A percentile compares a stretch with the other conserved stretches of the same genome.
phyloP scores from a whole-genome alignment of 2,797 vertebrate genomes.

The Nyctalus aviator region DNA sequence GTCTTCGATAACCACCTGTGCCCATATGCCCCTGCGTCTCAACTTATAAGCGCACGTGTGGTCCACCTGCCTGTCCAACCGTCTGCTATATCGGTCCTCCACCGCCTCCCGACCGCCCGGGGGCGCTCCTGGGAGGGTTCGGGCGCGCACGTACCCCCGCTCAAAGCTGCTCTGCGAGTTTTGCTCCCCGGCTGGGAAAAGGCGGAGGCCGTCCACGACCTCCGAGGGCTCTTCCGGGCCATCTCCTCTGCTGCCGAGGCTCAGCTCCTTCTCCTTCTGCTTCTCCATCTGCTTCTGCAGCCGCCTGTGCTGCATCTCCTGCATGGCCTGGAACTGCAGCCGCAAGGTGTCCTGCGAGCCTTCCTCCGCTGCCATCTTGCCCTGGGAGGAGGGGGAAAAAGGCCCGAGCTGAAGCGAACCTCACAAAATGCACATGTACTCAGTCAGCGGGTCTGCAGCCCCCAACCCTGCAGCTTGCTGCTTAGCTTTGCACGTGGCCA shows the following conservation, averaged over 20 bases:
- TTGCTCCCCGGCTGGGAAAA: conserved; percentile 78
- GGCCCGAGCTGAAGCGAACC: neutral
- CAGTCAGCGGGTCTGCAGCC: neutral
- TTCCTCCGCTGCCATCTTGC: conserved; percentile 88
- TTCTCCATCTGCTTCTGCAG: conserved; percentile 88
- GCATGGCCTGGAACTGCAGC: conserved; percentile 93
- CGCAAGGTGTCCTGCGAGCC: conserved; percentile 86
- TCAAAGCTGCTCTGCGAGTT: conserved; percentile 61
- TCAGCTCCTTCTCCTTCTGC: conserved; percentile 85
- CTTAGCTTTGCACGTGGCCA: neutral
- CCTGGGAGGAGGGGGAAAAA: neutral
- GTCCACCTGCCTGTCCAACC: neutral
- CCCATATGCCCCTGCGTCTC: neutral
- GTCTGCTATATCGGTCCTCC: no score
- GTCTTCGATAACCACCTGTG: neutral
- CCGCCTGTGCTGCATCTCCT: conserved; percentile 92
- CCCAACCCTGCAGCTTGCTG: neutral
- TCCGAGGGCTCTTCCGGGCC: conserved; percentile 23
- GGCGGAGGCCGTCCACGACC: conserved; percentile 83
- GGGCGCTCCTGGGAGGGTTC: neutral
- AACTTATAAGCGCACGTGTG: accelerated
- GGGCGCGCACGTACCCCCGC: conserved; percentile 85
- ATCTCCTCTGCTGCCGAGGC: neutral
- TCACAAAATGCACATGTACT: neutral
- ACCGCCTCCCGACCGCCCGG: neutral